These are phyloP conservation scores for Indicator maculatus DNA, from an alignment of 2,113 vertebrate species.

Conservation along the genomic window DNA sequence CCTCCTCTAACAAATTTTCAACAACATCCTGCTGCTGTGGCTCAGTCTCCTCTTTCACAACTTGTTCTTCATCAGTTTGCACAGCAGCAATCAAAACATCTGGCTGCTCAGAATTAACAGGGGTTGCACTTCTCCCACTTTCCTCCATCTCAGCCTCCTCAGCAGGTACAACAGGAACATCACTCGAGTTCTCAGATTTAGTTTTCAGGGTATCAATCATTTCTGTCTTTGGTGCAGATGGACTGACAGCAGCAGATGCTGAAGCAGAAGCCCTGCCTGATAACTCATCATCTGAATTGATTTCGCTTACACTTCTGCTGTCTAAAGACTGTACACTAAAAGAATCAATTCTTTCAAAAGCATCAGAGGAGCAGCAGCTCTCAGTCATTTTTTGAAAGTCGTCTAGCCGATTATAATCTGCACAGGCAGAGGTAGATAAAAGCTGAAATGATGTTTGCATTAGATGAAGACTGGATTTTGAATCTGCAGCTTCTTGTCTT, in stretches of 20 bases:
- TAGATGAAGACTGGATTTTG: conserved; percentile 89
- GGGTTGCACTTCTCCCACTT: conserved; percentile 93
- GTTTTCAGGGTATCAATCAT: conserved; percentile 36
- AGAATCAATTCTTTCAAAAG: conserved; percentile 97
- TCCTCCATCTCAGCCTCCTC: conserved; percentile 96
- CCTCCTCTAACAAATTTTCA: conserved; percentile 75
- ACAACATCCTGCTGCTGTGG: conserved; percentile 39
- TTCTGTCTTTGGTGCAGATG: conserved; percentile 69
- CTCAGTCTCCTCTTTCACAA: background rate
- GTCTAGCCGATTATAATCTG: conserved; percentile 89
- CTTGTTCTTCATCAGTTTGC: conserved; percentile 41
- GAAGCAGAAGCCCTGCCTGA: conserved; percentile 85
- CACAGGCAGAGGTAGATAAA: conserved; percentile 90
- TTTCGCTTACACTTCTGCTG: conserved; percentile 96
- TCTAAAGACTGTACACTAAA: conserved; percentile 97
- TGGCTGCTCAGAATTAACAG: conserved; percentile 92
- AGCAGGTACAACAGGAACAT: conserved; percentile 73
- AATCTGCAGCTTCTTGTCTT: conserved; percentile 89
- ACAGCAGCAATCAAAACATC: conserved; percentile 79
- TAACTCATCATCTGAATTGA: conserved; percentile 96
- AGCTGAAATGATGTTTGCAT: conserved; percentile 99
- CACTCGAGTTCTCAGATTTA: conserved; percentile 68
- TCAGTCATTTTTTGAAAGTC: conserved; percentile 95
- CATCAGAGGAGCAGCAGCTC: conserved; percentile 93
- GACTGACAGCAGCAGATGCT: conserved; percentile 77